Evolutionary conservation across 2,888 invertebrate genomes (phyloP), one percentile per base, ranked within the genome.

Genomic region (Xanthorhoe designata): DNA sequence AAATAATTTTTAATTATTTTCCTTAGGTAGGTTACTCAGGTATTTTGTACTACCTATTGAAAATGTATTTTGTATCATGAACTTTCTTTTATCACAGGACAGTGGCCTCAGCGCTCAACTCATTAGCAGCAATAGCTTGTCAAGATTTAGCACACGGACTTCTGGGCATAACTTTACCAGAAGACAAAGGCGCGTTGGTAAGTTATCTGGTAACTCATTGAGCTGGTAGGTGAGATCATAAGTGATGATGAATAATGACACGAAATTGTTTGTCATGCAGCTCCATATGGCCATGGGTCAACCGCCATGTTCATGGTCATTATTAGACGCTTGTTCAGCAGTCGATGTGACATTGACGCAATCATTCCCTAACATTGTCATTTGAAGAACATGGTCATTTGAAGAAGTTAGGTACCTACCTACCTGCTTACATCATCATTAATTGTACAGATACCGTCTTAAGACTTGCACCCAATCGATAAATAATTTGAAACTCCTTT

Each of bases 61-160:
- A 19, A 5, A 38, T 18, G 32, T 8, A 32, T 9, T 24, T 50
- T 49, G 8, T 49, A 6, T 15, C 47, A 54, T 10, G 18, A 13
- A 10, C 3, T 32, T 54, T 54, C 0, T 61, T 54, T 57, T 32
- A 3, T 87, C 29, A 58, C 88, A 99, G 98, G 77, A 99, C 99
- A 6, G 98, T 99, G 5, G 98, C 98, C 0, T 97, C 98, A n/a
- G 98, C 98, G 0, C 87, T 99, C 64, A 99, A 98, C 83, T 98
- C 98, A 0, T 90, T 99, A 70, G 96, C 99, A 0, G 98, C 99
- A 1, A 97, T 98, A 32, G 96, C 97, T 0, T 96, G 98, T 79
- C 97, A 98, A 87, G 99, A 99, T 88, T 94, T 98, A 64, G 94
- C 98, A 0, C 95, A 94, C 32, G 96, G 96, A 15, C 94, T 96